These are phyloP conservation scores for Tipula helvola DNA, from an alignment of 2,888 invertebrate genomes.

Conservation along the genomic window DNA sequence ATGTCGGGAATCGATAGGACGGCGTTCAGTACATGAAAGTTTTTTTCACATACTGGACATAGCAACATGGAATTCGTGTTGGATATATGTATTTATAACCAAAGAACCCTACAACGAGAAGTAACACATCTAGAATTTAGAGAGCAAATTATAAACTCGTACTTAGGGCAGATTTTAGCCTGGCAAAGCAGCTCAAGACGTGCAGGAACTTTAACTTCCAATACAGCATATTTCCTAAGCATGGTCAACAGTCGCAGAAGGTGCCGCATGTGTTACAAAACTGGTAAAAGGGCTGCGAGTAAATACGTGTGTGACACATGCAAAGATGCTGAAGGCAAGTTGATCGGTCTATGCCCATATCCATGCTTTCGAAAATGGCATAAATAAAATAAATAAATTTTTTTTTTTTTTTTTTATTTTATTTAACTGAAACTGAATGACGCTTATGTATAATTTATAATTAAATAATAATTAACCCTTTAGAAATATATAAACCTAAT, in stretches of 20 bases:
- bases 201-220: not conserved
- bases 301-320: no score
- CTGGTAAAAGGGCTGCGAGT: no score
- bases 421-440: no score
- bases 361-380: not conserved
- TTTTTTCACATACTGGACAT: not conserved
- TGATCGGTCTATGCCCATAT: not conserved
- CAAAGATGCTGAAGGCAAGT: not conserved
- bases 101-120: not conserved
- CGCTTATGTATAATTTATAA: no score
- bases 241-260: not conserved
- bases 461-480: not conserved
- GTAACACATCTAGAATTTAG: not conserved
- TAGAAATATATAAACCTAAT: not conserved
- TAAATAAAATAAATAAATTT: not conserved
- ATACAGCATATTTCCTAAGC: not conserved
- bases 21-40: not conserved
- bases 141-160: not conserved
- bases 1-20: no score
- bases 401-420: not conserved
- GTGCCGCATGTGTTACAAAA: not conserved
- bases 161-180: not conserved
- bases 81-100: not conserved
- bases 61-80: no score
- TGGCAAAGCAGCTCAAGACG: not conserved